Base-by-base conservation (phyloP, 2,113 vertebrate species). In the Cervus canadensis region DNA sequence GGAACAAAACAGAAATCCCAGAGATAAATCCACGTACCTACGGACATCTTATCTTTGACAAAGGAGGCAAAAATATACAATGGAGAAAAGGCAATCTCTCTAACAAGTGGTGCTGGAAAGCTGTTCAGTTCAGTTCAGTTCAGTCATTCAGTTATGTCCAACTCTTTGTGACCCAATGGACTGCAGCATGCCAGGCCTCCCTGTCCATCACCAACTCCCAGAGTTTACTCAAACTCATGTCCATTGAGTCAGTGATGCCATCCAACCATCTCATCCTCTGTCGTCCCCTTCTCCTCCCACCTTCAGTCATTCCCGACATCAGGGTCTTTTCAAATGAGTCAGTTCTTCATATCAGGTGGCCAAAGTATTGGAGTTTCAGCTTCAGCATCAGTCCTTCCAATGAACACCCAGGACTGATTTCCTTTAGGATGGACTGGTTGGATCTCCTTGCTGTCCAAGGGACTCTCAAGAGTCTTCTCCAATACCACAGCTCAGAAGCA, bases 161-260 rank as follows among this genome's bases (percentile, higher is more conserved):
- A 36, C 17, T 36, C 4, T 67, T 67, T 71, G 64, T 5, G 33
- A 71, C 11, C 64, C n/a, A n/a, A 71, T 36, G 64, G 64, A 71
- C n/a, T 71, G 64, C n/a, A 71, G 64, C 33, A 67, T 1, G 4
- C 64, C n/a, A 71, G n/a, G 64, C n/a, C 4, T 71, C n/a, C 8
- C 64, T 71, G 33, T 36, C 9, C n/a, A 36, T 19, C 4, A 71
- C 64, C 64, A 36, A 21, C 36, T 71, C 17, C n/a, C 0, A 0
- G n/a, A 36, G n/a, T 71, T 71, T 36, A 71, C 64, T 71, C n/a
- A 71, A 71, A 71, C 17, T 71, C 64, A 71, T 36, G 64, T 36
- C n/a, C 64, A 21, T 36, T 71, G n/a, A 71, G 17, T 71, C 0
- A 0, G n/a, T 5, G 64, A 21, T 36, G n/a, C 17, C 4, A 2